Evolutionary conservation across 1,140 invertebrate species (phyloP).

Genomic region (Coelopa frigida): DNA sequence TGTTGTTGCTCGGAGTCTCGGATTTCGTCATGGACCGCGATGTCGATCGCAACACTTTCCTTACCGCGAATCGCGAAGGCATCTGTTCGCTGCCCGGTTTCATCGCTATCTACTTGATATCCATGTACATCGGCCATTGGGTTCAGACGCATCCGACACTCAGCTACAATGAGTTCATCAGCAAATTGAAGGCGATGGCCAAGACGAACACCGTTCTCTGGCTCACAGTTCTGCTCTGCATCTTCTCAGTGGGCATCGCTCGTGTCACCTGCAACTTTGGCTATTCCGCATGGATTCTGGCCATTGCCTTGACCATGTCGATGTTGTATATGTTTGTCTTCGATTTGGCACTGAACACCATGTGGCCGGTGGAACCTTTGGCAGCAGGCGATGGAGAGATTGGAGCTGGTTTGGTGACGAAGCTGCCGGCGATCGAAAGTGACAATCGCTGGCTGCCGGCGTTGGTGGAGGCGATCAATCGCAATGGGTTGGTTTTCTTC

Average conservation of each 20-base stretch:
- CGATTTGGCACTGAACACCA: slow-evolving; percentile 13
- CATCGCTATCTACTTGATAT: slow-evolving; percentile 70
- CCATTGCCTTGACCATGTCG: slow-evolving; percentile 50
- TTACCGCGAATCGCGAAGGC: slow-evolving; percentile 85
- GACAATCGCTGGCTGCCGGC: background rate
- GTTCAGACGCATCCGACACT: slow-evolving; percentile 45
- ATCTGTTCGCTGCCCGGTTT: slow-evolving; percentile 78
- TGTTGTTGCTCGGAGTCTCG: slow-evolving; percentile 56
- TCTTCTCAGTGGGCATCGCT: slow-evolving; percentile 51
- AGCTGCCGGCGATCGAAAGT: background rate
- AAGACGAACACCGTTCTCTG: slow-evolving; percentile 47
- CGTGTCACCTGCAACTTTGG: slow-evolving; percentile 69
- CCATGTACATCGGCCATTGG: slow-evolving; percentile 60
- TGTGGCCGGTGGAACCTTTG: background rate
- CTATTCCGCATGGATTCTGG: slow-evolving; percentile 68
- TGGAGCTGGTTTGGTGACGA: background rate
- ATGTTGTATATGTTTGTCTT: slow-evolving; percentile 46
- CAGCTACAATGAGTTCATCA: slow-evolving; percentile 26
- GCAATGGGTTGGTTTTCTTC: slow-evolving; percentile 27
- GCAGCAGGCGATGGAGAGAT: background rate
- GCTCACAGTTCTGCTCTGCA: slow-evolving; percentile 44
- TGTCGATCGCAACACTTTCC: slow-evolving; percentile 51
- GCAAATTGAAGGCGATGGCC: slow-evolving; percentile 39
- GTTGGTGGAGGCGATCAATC: slow-evolving; percentile 24
- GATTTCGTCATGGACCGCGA: slow-evolving; percentile 62